Base-by-base conservation (phyloP, 2,797 vertebrate species). In the Scolopax rusticola region DNA sequence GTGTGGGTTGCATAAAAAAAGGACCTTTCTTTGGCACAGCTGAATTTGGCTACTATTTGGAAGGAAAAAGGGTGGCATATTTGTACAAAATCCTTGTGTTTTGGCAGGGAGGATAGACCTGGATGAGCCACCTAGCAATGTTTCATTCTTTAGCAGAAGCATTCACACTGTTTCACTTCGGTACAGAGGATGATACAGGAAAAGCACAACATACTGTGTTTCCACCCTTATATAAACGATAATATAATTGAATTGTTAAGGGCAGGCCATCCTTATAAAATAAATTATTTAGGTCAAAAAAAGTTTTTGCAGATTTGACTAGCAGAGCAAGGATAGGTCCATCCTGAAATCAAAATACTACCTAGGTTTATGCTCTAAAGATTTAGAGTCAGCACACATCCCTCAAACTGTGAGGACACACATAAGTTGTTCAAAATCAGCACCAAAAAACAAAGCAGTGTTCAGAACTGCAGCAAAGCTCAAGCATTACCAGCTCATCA, bases 1-100 rank as follows among this genome's bases (percentile, higher is more conserved):
- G 88, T 95, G 92, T 91, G 93, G 94, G 91, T 91, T 96, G 87
- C 50, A 85, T 64, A 36, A 60, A 87, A 82, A 77, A 76, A 57
- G 8, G 43, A 53, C 50, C 84, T 89, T 96, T 92, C 90, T 95
- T 89, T 78, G 85, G 82, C 59, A 79, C 56, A 87, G 87, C 78
- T 81, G 85, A 84, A 61, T 93, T 96, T 97, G 91, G 85, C 89
- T 84, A 71, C 73, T 28, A 65, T 93, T 43, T 43, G 47, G 87
- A 92, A 87, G 79, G 86, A 77, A 96, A 94, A 82, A 74, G 23
- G 50, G 82, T 90, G 86, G 90, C 79, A 88, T 86, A 91, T 91
- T 97, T 90, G 59, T 85, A 93, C 59, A 89, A 90, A 95, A 69
- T 57, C 48, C 54, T 80, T 59, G 43, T 41, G 45, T 67, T 95